Base-by-base conservation (phyloP, 2,888 invertebrate species). In the Diogma glabrata region DNA sequence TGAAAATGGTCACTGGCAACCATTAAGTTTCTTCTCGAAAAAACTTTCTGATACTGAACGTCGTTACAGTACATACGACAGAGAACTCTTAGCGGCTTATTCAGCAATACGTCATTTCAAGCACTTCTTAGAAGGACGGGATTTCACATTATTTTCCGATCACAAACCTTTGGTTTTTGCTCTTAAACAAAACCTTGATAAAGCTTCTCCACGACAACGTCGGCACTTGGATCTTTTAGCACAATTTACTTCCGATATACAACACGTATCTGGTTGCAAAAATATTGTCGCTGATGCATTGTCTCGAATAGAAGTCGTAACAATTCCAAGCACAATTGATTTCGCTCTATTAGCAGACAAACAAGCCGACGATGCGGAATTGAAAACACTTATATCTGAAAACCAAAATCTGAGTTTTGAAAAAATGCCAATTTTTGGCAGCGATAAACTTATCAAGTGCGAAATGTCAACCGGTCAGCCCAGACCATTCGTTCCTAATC, bases 31-130 rank as follows among this genome's bases (percentile, higher is more conserved):
- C 52, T 67, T 63, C 51, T 66, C 64, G 1, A 56, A 55, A 43
- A 64, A 63, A 28, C 52, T 68, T 2, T 57, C 51, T 23, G 50
- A 57, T 1, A 51, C 63, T 0, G 60, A 69, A 52, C 46, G 23
- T 9, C 64, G 63, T 4, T 69, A 67, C n/a, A n/a, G n/a, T n/a
- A 61, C 60, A 22, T 67, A 65, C 53, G 66, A 70, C 51, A 26
- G 65, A 6, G 65, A 67, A 56, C 58, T 69, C 0, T 55, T 67
- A 4, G 66, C 65, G 0, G 63, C 67, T 1, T 69, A 65, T 49
- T 53, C 57, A 22, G 60, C 63, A 1, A 57, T 69, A 1, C 60
- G 60, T 47, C 55, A 65, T 50, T 70, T 69, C 53, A 53, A 61
- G 6, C 57, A 64, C 22, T 60, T 65, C 58, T 46, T 69, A 0